A percentile compares a stretch with the other conserved stretches of the same genome.
These are phyloP conservation scores for Deroplatys truncata DNA, from an alignment of 2,888 invertebrate species.

Conservation along the genomic window DNA sequence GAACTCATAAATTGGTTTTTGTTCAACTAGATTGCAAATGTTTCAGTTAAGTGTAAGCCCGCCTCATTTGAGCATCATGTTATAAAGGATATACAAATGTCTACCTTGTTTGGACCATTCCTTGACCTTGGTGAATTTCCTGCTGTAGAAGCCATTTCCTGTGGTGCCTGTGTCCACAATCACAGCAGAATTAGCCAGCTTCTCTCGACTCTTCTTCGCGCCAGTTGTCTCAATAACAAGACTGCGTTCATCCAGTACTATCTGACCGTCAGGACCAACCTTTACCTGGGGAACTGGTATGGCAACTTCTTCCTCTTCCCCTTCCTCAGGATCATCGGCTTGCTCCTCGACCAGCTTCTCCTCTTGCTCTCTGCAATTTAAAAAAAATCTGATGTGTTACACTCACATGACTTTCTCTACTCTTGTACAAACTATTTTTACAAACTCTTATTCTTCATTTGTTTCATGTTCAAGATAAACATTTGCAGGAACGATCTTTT, in stretches of 20 bases:
- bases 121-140: constrained; percentile 60
- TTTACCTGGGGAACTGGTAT: constrained; percentile 79
- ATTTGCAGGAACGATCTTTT: no score
- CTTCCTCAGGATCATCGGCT: constrained; percentile 32
- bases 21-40: no score
- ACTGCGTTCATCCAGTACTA: constrained; percentile 81
- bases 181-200: constrained; percentile 60
- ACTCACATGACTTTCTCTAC: no score
- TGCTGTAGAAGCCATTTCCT: constrained; percentile 40
- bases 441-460: no score
- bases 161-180: constrained; percentile 58
- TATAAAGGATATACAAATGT: no score
- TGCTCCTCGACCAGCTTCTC: constrained; percentile 32
- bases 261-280: constrained; percentile 78
- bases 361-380: not conserved
- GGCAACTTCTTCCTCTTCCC: constrained; percentile 40
- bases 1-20: no score
- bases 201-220: constrained; percentile 56
- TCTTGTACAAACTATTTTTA: no score
- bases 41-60: no score
- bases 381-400: not conserved
- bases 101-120: constrained; percentile 62
- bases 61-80: no score
- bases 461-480: no score
- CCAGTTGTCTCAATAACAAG: constrained; percentile 71